phyloP scores from a whole-genome alignment of 2,888 invertebrate species.

The Octonoba sinensis region DNA sequence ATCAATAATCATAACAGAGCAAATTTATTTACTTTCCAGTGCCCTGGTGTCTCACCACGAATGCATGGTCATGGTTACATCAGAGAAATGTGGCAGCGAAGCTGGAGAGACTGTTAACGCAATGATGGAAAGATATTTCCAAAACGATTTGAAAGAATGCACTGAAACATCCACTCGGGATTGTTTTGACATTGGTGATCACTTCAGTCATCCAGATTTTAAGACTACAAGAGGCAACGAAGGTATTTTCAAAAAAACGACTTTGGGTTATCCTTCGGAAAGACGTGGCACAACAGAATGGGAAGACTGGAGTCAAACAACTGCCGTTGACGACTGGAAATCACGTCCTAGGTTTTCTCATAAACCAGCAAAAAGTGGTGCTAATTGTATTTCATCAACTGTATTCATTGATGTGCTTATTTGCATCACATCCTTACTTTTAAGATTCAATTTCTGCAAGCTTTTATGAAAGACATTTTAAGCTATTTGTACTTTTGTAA shows the following conservation, averaged over 20 bases:
- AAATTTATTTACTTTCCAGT: slow-evolving; percentile 1
- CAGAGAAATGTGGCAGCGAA: slow-evolving; percentile 17
- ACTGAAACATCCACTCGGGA: neutral
- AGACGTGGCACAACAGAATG: neutral
- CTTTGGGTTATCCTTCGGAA: neutral
- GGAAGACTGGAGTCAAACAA: slow-evolving; percentile 7
- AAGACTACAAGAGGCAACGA: neutral
- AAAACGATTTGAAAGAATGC: neutral
- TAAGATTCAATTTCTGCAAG: too few relatives aligned
- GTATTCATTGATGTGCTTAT: too few relatives aligned
- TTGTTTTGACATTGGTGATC: neutral
- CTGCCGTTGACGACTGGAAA: slow-evolving; percentile 9
- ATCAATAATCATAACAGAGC: too few relatives aligned
- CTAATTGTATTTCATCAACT: too few relatives aligned
- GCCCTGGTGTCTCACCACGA: slow-evolving; percentile 16
- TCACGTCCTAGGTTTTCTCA: too few relatives aligned
- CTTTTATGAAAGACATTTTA: too few relatives aligned
- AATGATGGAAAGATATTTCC: slow-evolving; percentile 8
- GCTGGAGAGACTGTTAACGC: slow-evolving; percentile 6
- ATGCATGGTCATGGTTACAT: slow-evolving; percentile 15
- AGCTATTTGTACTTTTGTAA: too few relatives aligned
- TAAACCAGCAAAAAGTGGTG: too few relatives aligned
- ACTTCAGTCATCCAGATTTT: neutral
- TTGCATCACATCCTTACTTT: too few relatives aligned
- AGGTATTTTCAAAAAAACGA: neutral